Evolutionary conservation across 2,888 invertebrate genomes (phyloP).

Genomic region (Dasysyrphus albostriatus): DNA sequence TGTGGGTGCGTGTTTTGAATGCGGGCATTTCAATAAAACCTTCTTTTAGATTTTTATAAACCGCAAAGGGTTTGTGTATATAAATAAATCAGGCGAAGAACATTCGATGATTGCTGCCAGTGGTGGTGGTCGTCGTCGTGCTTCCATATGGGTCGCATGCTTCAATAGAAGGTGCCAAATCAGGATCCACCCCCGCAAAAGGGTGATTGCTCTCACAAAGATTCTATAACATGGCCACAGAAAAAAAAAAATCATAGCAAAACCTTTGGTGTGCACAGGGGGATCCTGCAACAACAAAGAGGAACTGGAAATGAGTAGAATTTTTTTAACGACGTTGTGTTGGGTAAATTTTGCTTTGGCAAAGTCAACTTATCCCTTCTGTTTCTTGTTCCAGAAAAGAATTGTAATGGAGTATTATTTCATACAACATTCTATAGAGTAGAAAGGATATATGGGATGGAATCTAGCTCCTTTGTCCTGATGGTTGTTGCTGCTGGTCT

Average conservation of each 20-base stretch:
- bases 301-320: slow-evolving; percentile 50
- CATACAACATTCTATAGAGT: background rate
- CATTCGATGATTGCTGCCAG: slow-evolving; percentile 49
- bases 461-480: slow-evolving; percentile 55
- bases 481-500: background rate
- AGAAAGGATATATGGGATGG: slow-evolving; percentile 45
- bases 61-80: slow-evolving; percentile 62
- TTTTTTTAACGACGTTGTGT: slow-evolving; percentile 28
- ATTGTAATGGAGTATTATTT: slow-evolving; percentile 37
- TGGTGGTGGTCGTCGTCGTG: slow-evolving; percentile 18
- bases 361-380: slow-evolving; percentile 66
- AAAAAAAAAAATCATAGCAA: slow-evolving; percentile 31
- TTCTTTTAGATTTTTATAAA: slow-evolving; percentile 23
- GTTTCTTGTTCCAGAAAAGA: slow-evolving; percentile 44
- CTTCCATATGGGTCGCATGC: slow-evolving; percentile 63
- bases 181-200: slow-evolving; percentile 68
- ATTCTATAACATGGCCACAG: slow-evolving; percentile 15
- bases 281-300: slow-evolving; percentile 55
- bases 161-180: slow-evolving; percentile 67
- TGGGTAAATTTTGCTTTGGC: slow-evolving; percentile 47
- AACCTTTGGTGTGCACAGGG: slow-evolving; percentile 28
- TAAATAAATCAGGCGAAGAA: slow-evolving; percentile 30
- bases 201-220: slow-evolving; percentile 65
- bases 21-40: slow-evolving; percentile 40
- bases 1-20: slow-evolving; percentile 71